A percentile compares a stretch with the other conserved stretches of the same genome.
Evolutionary conservation across 2,113 vertebrate species (phyloP).

Genomic region (Lipophrys pholis): DNA sequence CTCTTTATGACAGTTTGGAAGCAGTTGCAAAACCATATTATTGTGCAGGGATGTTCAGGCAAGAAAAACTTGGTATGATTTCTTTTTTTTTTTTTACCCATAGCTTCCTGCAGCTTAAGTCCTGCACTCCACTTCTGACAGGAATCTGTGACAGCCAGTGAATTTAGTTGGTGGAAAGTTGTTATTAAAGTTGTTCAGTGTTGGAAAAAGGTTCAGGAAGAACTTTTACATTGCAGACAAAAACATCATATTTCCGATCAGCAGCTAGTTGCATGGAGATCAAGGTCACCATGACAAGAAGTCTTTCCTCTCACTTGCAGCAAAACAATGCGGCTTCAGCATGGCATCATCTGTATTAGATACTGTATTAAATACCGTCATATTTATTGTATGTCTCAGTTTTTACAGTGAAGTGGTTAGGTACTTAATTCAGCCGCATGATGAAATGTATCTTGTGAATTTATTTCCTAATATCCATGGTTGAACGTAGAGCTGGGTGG

Average conservation of each 20-base stretch:
- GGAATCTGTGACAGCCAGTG: slow-evolving; percentile 39
- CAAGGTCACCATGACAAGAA: background rate
- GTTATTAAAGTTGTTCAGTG: slow-evolving; percentile 23
- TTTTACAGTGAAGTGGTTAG: background rate
- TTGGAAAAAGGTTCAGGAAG: slow-evolving; percentile 12
- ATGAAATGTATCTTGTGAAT: background rate
- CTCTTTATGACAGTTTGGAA: slow-evolving; percentile 1
- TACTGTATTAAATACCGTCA: background rate
- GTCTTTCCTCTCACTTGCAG: background rate
- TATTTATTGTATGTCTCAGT: background rate
- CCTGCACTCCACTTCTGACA: slow-evolving; percentile 33
- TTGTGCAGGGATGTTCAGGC: slow-evolving; percentile 10
- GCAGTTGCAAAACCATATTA: slow-evolving; percentile 4
- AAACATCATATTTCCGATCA: slow-evolving; percentile 27
- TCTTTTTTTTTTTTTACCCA: background rate
- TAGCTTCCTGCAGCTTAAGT: slow-evolving; percentile 24
- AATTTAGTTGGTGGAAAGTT: slow-evolving; percentile 19
- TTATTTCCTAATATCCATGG: slow-evolving; percentile 8
- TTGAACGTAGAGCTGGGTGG: no score
- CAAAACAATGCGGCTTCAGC: no score
- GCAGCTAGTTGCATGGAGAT: background rate
- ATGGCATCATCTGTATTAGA: background rate
- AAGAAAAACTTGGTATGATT: background rate
- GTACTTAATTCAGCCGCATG: background rate
- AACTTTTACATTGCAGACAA: slow-evolving; percentile 23